Base-by-base conservation (phyloP, 2,888 invertebrate species). In the Macrophya alboannulata region DNA sequence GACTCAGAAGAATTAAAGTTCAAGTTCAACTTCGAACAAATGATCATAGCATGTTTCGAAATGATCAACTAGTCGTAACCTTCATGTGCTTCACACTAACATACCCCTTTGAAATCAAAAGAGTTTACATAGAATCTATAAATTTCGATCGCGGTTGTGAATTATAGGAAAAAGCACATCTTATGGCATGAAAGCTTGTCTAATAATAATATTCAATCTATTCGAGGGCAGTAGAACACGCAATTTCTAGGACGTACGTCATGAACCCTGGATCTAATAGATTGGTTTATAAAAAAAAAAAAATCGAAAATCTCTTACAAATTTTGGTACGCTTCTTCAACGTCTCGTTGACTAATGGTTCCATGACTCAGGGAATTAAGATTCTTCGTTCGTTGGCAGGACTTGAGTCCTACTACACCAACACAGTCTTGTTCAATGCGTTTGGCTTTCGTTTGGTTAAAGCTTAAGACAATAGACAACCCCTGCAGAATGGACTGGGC, bases 381-480 rank as follows among this genome's bases (percentile, higher is more conserved):
- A 25, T 21, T 62, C 62, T 48, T 51, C 45, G 76, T 51, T 76
- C 51, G 68, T 25, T 25, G 76, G 48, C 51, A 40, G 48, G 40
- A 79, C 15, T 79, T 59, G 4, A 55, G 51, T 55, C 51, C 48
- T 31, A 43, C 45, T 45, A 51, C 37, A 25, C 37, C 40, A 10
- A 31, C 55, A 10, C 5, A 51, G 40, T 55, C 79, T 59, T 37
- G 79, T 79, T 55, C 51, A 40, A 40, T 21, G 55, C 40, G 79
- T 59, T 40, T 48, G 79, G 55, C 51, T 79, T 37, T 55, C 37
- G 37, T 79, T 79, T 25, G 76, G 76, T 76, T 48, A 21, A 31
- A 48, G 76, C 48, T 45, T 76, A 48, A 31, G 79, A 79, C 79
- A 79, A 79, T 79, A 79, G 79, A 55, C 31, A 55, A 55, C 37